These are phyloP conservation scores for Maconellicoccus hirsutus DNA, from an alignment of 1,140 invertebrate genomes.

Conservation along the genomic window DNA sequence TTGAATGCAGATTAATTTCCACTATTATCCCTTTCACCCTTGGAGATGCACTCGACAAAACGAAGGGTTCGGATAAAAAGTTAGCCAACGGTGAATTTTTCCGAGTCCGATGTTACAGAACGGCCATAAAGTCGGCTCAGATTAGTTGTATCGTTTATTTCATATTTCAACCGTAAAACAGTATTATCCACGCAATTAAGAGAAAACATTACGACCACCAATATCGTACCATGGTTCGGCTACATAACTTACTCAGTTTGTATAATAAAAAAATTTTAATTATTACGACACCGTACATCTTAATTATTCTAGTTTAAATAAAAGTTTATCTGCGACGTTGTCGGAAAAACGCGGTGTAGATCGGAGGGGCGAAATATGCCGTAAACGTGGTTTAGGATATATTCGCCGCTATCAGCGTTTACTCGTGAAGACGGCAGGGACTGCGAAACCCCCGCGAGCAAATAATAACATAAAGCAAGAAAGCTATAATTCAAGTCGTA, in stretches of 20 bases:
- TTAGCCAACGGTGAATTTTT: no score
- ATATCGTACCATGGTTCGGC: neutral
- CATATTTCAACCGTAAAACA: neutral
- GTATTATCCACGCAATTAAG: constrained; percentile 4
- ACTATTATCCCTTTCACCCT: neutral
- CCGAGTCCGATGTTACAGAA: no score
- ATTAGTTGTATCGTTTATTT: neutral
- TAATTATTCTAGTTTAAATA: constrained; percentile 21
- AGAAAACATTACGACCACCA: neutral
- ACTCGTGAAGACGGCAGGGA: constrained; percentile 14
- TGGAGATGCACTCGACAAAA: neutral
- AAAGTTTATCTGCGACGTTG: constrained; percentile 17
- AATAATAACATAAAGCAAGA: constrained; percentile 22
- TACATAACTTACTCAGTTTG: neutral
- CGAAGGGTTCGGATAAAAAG: neutral
- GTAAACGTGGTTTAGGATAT: constrained; percentile 22
- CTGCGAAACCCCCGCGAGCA: constrained; percentile 18
- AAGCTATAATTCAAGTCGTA: constrained; percentile 21
- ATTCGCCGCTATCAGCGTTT: constrained; percentile 17
- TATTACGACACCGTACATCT: constrained; percentile 17
- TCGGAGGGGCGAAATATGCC: constrained; percentile 3
- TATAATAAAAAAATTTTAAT: constrained; percentile 13
- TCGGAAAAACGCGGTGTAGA: neutral
- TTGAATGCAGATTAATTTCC: constrained; percentile 5
- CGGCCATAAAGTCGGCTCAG: neutral